A percentile compares a stretch with the other conserved stretches of the same genome.
Evolutionary conservation across 2,888 invertebrate genomes (phyloP).

Genomic region (Amphipoea oculea): DNA sequence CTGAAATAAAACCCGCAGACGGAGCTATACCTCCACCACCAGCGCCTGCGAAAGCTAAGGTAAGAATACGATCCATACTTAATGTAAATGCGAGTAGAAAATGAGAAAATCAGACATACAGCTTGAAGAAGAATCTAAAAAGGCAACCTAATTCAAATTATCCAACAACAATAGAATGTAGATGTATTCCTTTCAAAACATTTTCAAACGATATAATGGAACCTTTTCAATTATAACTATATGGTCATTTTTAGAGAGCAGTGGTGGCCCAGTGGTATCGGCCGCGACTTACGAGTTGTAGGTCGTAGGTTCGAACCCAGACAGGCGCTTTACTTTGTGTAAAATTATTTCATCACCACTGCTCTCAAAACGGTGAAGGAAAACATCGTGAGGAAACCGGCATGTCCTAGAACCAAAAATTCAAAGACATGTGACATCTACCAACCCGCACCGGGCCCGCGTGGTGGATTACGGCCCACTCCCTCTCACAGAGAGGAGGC

Average conservation of each 20-base stretch:
- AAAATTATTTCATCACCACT: too few relatives aligned
- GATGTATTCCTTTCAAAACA: neutral
- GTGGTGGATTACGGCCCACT: too few relatives aligned
- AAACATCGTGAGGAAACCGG: too few relatives aligned
- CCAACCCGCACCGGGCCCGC: too few relatives aligned
- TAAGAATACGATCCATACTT: constrained; percentile 50
- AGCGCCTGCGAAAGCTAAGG: constrained; percentile 81
- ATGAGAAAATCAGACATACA: neutral
- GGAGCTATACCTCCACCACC: constrained; percentile 88
- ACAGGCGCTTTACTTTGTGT: too few relatives aligned
- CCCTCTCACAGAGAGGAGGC: too few relatives aligned
- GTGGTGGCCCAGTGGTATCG: too few relatives aligned
- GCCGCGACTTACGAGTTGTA: too few relatives aligned
- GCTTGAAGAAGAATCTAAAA: neutral
- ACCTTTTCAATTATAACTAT: neutral
- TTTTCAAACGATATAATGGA: neutral
- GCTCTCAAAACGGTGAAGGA: too few relatives aligned
- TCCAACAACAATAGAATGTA: neutral
- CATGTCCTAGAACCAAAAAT: too few relatives aligned
- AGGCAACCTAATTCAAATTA: neutral
- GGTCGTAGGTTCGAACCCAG: too few relatives aligned
- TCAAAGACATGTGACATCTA: too few relatives aligned
- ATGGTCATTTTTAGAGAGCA: neutral
- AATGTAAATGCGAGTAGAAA: neutral
- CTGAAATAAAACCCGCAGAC: constrained; percentile 84